A percentile compares a stretch with the other conserved stretches of the same genome.
Evolutionary conservation across 2,797 vertebrate genomes (phyloP).

Genomic region (Premnoplex brunnescens): DNA sequence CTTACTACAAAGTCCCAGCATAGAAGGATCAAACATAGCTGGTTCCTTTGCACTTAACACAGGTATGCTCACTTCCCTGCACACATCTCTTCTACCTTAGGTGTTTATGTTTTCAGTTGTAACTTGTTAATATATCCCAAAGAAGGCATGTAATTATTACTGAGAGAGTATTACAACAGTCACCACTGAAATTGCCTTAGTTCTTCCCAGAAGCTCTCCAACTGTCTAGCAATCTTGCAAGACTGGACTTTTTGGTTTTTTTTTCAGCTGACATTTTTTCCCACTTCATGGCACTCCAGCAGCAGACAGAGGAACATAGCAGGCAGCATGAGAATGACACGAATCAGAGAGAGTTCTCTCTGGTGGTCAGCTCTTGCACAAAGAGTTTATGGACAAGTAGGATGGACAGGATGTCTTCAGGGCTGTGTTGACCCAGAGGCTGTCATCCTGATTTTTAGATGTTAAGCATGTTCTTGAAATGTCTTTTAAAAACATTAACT

Average conservation of each 20-base stretch:
- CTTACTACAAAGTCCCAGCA: not conserved
- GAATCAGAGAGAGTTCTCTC: not conserved
- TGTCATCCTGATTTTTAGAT: not conserved
- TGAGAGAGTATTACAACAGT: not conserved
- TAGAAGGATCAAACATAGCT: accelerated
- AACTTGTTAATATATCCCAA: not conserved
- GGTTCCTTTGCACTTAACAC: not conserved
- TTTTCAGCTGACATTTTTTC: not conserved
- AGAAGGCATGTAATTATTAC: not conserved
- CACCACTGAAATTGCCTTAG: not conserved
- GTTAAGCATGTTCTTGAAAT: not conserved
- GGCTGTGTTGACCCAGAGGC: not conserved
- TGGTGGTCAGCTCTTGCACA: not conserved
- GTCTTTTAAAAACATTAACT: not conserved
- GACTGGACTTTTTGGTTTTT: not conserved
- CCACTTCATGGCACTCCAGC: not conserved
- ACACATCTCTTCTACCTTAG: not conserved
- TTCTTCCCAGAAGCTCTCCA: not conserved
- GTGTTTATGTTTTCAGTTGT: not conserved
- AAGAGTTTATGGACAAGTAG: not conserved
- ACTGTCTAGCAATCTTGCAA: not conserved
- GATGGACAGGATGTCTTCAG: not conserved
- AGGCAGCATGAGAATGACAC: accelerated
- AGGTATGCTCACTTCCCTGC: not conserved
- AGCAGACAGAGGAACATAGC: not conserved